Evolutionary conservation across 2,888 invertebrate genomes (phyloP).

Genomic region (Lithodes maja): DNA sequence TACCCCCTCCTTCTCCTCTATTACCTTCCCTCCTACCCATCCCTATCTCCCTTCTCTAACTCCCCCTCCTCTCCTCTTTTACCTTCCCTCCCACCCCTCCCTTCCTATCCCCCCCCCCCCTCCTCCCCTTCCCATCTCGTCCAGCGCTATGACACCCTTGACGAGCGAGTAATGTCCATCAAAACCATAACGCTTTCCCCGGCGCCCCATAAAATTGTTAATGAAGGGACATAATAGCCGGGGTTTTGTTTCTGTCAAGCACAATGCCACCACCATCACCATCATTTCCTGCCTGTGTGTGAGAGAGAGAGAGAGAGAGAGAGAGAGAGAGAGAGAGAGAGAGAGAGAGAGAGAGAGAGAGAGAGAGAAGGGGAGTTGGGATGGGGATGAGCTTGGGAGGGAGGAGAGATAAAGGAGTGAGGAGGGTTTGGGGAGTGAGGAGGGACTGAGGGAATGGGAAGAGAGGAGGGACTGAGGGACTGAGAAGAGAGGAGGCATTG

Average conservation of each 20-base stretch:
- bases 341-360: not conserved
- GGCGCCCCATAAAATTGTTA: not conserved
- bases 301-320: not conserved
- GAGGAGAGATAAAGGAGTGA: not conserved
- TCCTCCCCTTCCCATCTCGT: not conserved
- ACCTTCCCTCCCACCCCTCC: not conserved
- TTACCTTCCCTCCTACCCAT: not conserved
- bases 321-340: not conserved
- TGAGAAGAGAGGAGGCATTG: not conserved
- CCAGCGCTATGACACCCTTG: not conserved
- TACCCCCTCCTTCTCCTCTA: not conserved
- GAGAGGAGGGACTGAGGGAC: not conserved
- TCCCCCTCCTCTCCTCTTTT: not conserved
- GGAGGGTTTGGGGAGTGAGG: not conserved
- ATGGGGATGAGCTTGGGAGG: too few species aligned
- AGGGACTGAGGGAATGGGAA: not conserved
- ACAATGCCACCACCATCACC: not conserved
- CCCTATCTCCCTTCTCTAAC: not conserved
- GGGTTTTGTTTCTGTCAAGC: not conserved
- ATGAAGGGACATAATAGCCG: not conserved
- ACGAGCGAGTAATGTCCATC: slow-evolving; percentile 1
- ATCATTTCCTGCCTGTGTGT: not conserved
- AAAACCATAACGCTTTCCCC: not conserved
- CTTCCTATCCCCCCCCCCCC: not conserved
- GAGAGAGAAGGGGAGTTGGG: not conserved